Percentiles rank a stretch among this genome's conserved stretches.
These are phyloP conservation scores for Emesis castigata DNA, from an alignment of 2,888 invertebrate genomes.

Conservation along the genomic window DNA sequence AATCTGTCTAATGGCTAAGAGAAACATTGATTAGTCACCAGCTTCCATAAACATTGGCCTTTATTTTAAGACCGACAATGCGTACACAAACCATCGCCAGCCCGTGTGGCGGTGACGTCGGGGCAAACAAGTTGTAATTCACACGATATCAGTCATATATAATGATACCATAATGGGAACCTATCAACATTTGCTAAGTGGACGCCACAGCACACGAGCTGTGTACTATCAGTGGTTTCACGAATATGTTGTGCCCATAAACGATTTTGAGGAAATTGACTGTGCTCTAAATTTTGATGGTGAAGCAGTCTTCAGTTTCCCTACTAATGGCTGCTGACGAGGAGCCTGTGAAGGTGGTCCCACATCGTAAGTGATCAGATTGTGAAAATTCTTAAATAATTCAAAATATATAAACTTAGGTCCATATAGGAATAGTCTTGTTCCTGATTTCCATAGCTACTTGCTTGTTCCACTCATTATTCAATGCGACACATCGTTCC, in stretches of 20 bases:
- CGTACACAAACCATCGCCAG: conserved; percentile 14
- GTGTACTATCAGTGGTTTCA: neutral
- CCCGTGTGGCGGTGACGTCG: conserved; percentile 23
- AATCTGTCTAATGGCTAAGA: neutral
- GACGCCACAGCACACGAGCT: neutral
- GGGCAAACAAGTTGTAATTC: conserved; percentile 40
- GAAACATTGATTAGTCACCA: neutral
- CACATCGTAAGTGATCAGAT: conserved; percentile 18
- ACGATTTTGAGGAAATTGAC: neutral
- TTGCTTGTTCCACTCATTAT: conserved; percentile 92
- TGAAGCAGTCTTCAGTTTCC: neutral
- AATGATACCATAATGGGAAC: neutral
- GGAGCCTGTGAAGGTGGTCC: conserved; percentile 17
- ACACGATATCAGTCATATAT: conserved; percentile 37
- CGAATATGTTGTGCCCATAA: neutral
- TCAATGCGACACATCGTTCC: conserved; percentile 87
- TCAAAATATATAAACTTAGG: neutral
- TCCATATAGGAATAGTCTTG: neutral
- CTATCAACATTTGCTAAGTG: conserved; percentile 4
- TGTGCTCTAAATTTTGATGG: neutral
- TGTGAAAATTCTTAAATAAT: neutral
- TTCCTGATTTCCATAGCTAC: conserved; percentile 87
- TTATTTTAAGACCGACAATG: neutral
- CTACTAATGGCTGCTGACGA: conserved; percentile 18
- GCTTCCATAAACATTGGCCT: conserved; percentile 21